Conservation (phyloP, 2,113 vertebrate genomes). For the Semnornis frantzii region DNA sequence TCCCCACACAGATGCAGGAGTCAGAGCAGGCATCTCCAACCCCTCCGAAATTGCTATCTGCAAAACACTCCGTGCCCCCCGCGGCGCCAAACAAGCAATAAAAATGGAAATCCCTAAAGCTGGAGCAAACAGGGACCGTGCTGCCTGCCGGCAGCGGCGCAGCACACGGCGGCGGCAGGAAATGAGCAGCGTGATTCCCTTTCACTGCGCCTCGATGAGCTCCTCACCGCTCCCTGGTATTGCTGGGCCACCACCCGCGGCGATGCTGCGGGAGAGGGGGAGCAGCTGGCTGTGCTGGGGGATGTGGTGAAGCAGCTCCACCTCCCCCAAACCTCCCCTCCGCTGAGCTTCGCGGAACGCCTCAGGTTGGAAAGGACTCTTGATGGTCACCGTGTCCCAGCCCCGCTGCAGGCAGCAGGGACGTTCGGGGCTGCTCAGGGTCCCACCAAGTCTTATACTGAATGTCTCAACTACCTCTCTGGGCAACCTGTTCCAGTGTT, state of each 20-base stretch:
- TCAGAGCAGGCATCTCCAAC: not conserved
- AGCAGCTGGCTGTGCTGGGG: not conserved
- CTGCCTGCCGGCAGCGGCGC: conserved; percentile 20
- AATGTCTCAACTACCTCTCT: no score
- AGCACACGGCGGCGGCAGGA: not conserved
- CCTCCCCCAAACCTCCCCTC: not conserved
- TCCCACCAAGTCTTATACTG: no score
- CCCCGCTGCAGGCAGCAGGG: no score
- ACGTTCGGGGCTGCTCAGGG: no score
- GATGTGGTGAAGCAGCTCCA: not conserved
- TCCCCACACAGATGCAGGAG: not conserved
- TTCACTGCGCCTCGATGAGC: not conserved
- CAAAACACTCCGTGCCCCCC: not conserved
- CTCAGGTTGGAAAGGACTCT: no score
- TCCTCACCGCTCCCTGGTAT: not conserved
- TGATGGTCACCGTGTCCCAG: no score
- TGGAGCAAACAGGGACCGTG: not conserved
- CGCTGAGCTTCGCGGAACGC: no score
- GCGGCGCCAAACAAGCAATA: conserved; percentile 58
- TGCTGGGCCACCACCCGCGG: not conserved
- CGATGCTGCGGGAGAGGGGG: not conserved
- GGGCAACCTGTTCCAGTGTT: no score
- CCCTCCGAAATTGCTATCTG: conserved; percentile 31
- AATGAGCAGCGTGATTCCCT: conserved; percentile 38
- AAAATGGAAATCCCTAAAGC: conserved; percentile 76